Base-by-base conservation (phyloP, 2,888 invertebrate genomes). In the Oscheius myriophilus region DNA sequence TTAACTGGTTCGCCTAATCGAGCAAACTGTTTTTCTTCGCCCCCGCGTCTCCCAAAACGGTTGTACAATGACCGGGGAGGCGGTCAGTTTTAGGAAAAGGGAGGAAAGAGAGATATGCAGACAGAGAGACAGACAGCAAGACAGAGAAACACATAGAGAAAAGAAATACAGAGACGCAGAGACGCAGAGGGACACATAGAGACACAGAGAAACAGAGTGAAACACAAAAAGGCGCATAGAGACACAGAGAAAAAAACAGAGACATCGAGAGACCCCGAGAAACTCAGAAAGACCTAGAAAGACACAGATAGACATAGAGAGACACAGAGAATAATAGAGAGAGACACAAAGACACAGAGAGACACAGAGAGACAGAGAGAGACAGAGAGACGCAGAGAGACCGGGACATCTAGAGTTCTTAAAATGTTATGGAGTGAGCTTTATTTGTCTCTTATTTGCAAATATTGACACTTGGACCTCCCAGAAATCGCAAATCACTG, bases 1-100 rank as follows among this genome's bases (percentile, higher is more conserved):
- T 61, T 61, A 39, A 61, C 61, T 61, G 49, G 45, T 59, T 45
- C 14, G 18, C 52, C 26, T 54, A 16, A n/a, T 26, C n/a, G 54
- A 33, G 33, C 33, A 33, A 33, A 33, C 33, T 33, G 33, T 33
- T 33, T 33, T 33, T 33, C 33, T 33, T 33, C 33, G 33, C 33
- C 33, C 3, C 33, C 33, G 33, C 33, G 33, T 33, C 33, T 33
- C 9, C 9, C 4, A 9, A 33, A 33, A 33, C 33, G 33, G 33
- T 33, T 33, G 33, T 33, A 33, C 33, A 33, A n/a, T n/a, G 33
- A 46, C n/a, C n/a, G n/a, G 43, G 21, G 25, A 61, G 16, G 49
- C 23, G 26, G 18, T 25, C n/a, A 26, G 21, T 25, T 4, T 43
- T 11, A 33, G 52, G 39, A 25, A 63, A 11, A 18, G 53, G 18